Percentiles rank a stretch among this genome's conserved stretches.
Conservation (phyloP, 2,113 vertebrate genomes). For the Erythrocercus mccallii region DNA sequence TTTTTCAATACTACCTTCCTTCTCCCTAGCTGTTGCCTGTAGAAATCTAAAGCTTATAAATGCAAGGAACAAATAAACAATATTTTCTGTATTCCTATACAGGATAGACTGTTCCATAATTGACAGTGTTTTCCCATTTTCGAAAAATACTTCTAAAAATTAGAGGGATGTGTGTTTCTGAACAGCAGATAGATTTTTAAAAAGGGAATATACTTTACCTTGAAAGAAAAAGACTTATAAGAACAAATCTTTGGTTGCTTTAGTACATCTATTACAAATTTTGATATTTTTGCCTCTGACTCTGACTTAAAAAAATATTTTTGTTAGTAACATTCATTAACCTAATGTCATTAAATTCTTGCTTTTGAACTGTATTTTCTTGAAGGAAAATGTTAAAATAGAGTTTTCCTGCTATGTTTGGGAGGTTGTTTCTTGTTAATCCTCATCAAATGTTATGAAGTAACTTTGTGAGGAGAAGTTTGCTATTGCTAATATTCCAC, state of each 20-base stretch:
- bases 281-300: neutral
- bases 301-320: neutral
- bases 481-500: neutral
- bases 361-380: neutral
- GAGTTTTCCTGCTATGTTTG: neutral
- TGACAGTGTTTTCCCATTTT: neutral
- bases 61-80: neutral
- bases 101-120: neutral
- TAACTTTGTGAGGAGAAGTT: neutral
- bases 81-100: neutral
- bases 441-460: neutral
- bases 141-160: neutral
- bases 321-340: neutral
- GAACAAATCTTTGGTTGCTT: neutral
- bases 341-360: neutral
- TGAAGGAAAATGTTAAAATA: neutral
- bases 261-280: neutral
- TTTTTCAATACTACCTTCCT: neutral
- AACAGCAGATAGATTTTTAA: neutral
- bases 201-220: neutral
- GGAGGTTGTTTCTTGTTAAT: neutral
- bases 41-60: neutral
- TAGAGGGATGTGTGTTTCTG: neutral
- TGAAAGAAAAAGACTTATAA: neutral
- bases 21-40: neutral